Evolutionary conservation across 2,888 invertebrate species (phyloP).

Genomic region (Phlogophora meticulosa): DNA sequence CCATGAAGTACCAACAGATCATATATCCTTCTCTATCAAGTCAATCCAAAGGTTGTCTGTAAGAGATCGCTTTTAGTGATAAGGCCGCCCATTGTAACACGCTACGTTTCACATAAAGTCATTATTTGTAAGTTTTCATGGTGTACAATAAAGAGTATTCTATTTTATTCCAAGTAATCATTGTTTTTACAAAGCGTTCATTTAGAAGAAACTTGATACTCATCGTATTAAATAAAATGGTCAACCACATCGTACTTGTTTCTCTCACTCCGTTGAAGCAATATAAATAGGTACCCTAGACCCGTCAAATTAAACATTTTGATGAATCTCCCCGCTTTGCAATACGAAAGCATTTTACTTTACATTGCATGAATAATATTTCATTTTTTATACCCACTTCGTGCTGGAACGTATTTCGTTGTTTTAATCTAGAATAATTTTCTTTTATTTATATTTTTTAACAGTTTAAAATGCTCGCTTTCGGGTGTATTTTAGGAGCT

Average conservation of each 20-base stretch:
- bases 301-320: conserved; percentile 53
- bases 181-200: not conserved
- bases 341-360: conserved; percentile 48
- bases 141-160: no score
- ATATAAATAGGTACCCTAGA: conserved; percentile 12
- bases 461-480: conserved; percentile 23
- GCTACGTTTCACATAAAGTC: no score
- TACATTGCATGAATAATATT: conserved; percentile 57
- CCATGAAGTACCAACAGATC: no score
- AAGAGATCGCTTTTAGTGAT: no score
- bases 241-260: not conserved
- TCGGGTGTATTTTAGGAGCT: conserved; percentile 10
- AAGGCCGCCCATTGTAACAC: no score
- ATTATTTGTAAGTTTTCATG: no score
- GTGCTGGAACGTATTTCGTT: conserved; percentile 48
- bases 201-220: not conserved
- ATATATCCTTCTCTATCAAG: no score
- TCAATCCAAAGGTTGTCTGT: no score
- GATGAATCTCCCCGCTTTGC: conserved; percentile 51
- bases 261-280: conserved; percentile 8
- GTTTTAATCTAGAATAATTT: conserved; percentile 58
- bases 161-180: no score
- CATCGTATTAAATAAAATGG: conserved; percentile 18
- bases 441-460: conserved; percentile 29
- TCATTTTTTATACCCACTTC: conserved; percentile 50